Base-by-base conservation (phyloP, 2,888 invertebrate genomes). In the Drosophila nr. perissopoda region DNA sequence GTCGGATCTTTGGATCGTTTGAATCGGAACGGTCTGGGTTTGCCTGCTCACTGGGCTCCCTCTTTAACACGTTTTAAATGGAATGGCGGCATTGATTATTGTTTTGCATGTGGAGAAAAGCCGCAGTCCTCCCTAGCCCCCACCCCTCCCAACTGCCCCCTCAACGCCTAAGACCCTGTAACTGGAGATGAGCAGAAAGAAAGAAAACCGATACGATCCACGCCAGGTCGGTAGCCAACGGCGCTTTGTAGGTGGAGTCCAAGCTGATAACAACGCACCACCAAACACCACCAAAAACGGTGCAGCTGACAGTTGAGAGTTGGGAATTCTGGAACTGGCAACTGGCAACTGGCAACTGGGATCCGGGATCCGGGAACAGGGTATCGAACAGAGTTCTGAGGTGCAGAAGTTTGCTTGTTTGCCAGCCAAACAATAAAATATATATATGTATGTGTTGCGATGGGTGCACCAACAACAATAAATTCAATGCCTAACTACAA, bases 51-150 rank as follows among this genome's bases (percentile, higher is more conserved):
- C 52, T 71, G 60, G 65, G 78, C 73, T 79, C 82, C 69, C 85
- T 86, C 87, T 86, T 86, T 86, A 86, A 86, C 89, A 86, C 85
- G 85, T 87, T 85, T 87, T 87, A 84, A 89, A 89, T 87, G 87
- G 85, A 84, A 79, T 77, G 73, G 81, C 76, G 78, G 80, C 87
- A 87, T 78, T 85, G 85, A 87, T 89, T 87, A 86, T 86, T 89
- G 88, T 83, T 86, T 89, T 89, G 88, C 90, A 87, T 88, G 76
- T 73, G 82, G 80, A 57, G 42, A 61, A 54, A 34, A 21, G 8
- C 36, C 18, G 45, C 45, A 16, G 25, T 45, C 7, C 16, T 16
- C 11, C 11, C 7, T 3, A 31, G 5, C n/a, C 18, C 8, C 45
- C 34, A 7, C 21, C 0, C 42, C 8, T 25, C 27, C 42, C 18